These are phyloP conservation scores for Ganaspis sp. DNA, from an alignment of 1,140 invertebrate genomes.

Conservation along the genomic window DNA sequence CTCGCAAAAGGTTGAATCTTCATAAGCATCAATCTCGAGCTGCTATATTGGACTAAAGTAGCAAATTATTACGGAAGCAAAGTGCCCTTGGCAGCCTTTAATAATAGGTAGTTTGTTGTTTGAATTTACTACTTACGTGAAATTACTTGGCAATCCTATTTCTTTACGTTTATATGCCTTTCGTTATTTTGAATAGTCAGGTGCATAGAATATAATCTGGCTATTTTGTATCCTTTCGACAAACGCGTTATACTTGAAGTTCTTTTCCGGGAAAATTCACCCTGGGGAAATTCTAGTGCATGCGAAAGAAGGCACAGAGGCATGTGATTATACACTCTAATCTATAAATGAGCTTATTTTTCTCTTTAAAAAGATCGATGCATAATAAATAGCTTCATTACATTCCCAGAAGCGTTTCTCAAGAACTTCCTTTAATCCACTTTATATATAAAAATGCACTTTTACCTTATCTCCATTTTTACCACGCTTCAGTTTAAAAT, in stretches of 20 bases:
- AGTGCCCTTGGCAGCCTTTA: constrained; percentile 12
- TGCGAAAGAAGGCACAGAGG: neutral
- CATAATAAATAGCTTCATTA: constrained; percentile 1
- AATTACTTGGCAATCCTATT: neutral
- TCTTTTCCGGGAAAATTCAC: neutral
- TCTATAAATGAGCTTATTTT: neutral
- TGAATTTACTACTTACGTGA: neutral
- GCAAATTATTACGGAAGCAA: constrained; percentile 1
- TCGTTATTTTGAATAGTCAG: neutral
- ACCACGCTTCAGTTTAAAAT: no score
- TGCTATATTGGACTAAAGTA: constrained; percentile 9
- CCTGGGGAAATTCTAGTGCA: neutral
- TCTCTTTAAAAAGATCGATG: neutral
- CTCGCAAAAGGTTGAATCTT: neutral
- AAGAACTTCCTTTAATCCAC: neutral
- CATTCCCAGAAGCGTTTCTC: neutral
- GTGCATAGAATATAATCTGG: neutral
- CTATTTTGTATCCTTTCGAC: neutral
- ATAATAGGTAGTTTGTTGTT: neutral
- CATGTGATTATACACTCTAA: constrained; percentile 12
- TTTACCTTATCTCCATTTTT: no score
- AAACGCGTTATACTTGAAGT: neutral
- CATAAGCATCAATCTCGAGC: constrained; percentile 4
- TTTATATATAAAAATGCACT: no score
- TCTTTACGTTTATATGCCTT: neutral